Percentiles rank a stretch among this genome's conserved stretches.
These are phyloP conservation scores for Lophotis ruficrista DNA, from an alignment of 2,113 vertebrate genomes.

Conservation along the genomic window DNA sequence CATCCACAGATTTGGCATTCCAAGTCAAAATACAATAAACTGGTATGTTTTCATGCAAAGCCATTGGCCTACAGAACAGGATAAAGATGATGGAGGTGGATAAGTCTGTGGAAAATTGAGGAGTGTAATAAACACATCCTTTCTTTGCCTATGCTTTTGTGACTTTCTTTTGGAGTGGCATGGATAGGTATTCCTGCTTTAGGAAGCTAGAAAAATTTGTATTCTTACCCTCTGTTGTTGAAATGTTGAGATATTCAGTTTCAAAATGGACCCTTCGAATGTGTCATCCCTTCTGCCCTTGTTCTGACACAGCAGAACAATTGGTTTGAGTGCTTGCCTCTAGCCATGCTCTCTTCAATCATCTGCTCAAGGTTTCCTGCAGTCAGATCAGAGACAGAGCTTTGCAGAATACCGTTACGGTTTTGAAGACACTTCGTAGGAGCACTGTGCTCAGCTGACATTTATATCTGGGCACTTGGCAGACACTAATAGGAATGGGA, in stretches of 20 bases:
- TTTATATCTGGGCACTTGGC: background rate
- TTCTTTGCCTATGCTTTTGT: background rate
- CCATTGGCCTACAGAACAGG: background rate
- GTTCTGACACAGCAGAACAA: conserved; percentile 29
- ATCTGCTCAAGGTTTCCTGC: background rate
- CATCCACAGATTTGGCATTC: background rate
- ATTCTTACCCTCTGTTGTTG: background rate
- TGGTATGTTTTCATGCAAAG: background rate
- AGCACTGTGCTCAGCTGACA: background rate
- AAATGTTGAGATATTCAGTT: background rate
- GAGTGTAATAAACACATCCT: background rate
- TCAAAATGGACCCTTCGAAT: background rate
- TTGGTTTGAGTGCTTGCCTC: conserved; percentile 24
- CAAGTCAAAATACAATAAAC: background rate
- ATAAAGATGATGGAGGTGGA: background rate
- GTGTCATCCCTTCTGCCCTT: background rate
- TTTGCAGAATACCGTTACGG: conserved; percentile 25
- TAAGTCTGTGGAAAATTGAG: background rate
- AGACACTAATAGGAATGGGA: background rate
- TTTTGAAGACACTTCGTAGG: conserved; percentile 16
- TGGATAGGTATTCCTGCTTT: background rate
- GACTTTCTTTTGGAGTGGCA: background rate
- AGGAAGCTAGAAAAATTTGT: background rate
- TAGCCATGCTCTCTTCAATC: conserved; percentile 11
- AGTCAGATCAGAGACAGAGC: conserved; percentile 17